phyloP scores from a whole-genome alignment of 2,888 invertebrate species.

The Hecatera dysodea region DNA sequence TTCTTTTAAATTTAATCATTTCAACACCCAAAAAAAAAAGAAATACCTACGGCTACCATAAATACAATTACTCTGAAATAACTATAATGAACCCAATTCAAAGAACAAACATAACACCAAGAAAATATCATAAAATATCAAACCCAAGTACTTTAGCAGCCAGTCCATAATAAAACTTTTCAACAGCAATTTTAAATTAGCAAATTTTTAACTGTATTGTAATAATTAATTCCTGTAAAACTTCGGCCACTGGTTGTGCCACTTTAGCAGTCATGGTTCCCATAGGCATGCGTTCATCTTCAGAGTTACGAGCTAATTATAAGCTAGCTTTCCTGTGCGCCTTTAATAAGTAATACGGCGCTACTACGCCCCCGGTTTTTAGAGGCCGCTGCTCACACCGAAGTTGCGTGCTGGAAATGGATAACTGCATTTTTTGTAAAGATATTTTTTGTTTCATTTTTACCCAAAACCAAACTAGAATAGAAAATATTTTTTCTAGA shows the following conservation, averaged over 20 bases:
- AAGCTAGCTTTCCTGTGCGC: slow-evolving; percentile 73
- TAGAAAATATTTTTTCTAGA: not conserved
- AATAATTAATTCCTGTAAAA: slow-evolving; percentile 64
- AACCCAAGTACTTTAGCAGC: slow-evolving; percentile 22
- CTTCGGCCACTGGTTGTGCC: slow-evolving; percentile 51
- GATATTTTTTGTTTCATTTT: not conserved
- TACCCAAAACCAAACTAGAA: accelerated
- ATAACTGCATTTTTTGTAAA: not conserved
- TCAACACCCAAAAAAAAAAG: too few species aligned
- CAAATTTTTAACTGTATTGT: slow-evolving; percentile 57
- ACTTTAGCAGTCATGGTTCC: slow-evolving; percentile 68
- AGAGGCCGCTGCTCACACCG: slow-evolving; percentile 68
- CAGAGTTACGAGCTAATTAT: slow-evolving; percentile 79
- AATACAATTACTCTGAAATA: not conserved
- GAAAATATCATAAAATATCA: slow-evolving; percentile 39
- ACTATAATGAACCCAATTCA: not conserved
- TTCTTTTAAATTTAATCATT: not conserved
- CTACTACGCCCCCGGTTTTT: slow-evolving; percentile 68
- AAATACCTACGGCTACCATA: too few species aligned
- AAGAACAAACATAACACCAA: slow-evolving; percentile 20
- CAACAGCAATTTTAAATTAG: slow-evolving; percentile 58
- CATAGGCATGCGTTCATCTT: slow-evolving; percentile 72
- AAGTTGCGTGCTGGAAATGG: slow-evolving; percentile 1
- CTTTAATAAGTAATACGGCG: slow-evolving; percentile 80
- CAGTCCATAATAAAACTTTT: slow-evolving; percentile 52